These are phyloP conservation scores for Vanessa cardui DNA, from an alignment of 2,888 invertebrate species.

Conservation along the genomic window DNA sequence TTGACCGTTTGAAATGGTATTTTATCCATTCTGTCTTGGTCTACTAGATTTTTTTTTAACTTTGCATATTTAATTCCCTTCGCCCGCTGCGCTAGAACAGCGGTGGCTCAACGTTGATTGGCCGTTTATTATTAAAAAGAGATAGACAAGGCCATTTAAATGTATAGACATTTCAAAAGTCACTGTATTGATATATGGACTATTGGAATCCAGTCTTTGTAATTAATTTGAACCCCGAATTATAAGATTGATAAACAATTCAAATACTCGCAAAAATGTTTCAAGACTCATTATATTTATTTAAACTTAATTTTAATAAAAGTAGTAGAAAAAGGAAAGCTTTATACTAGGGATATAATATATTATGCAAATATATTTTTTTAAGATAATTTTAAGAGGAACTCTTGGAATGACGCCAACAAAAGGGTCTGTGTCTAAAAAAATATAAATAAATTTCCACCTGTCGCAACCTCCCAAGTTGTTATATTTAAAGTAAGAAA, in stretches of 20 bases:
- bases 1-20: constrained; percentile 53
- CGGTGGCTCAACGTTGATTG: constrained; percentile 47
- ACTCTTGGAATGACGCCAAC: constrained; percentile 44
- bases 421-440: constrained; percentile 27
- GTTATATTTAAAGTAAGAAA: constrained; percentile 36
- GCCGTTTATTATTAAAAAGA: constrained; percentile 53
- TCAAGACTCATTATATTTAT: constrained; percentile 1
- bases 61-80: constrained; percentile 45
- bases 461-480: constrained; percentile 7
- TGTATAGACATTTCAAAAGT: constrained; percentile 52
- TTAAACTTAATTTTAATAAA: constrained; percentile 2
- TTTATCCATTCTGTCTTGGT: constrained; percentile 59
- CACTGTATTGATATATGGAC: constrained; percentile 60
- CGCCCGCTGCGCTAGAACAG: constrained; percentile 39
- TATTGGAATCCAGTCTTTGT: constrained; percentile 48
- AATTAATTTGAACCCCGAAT: constrained; percentile 28
- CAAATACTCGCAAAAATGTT: constrained; percentile 21
- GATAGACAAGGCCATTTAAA: constrained; percentile 62
- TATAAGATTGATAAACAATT: constrained; percentile 20
- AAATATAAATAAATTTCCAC: constrained; percentile 12
- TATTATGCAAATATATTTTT: constrained; percentile 23
- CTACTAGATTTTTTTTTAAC: constrained; percentile 55
- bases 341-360: neutral
- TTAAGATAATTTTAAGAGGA: constrained; percentile 37
- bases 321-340: neutral